These are phyloP conservation scores for Conops quadrifasciatus DNA, from an alignment of 2,888 invertebrate genomes.

Conservation along the genomic window DNA sequence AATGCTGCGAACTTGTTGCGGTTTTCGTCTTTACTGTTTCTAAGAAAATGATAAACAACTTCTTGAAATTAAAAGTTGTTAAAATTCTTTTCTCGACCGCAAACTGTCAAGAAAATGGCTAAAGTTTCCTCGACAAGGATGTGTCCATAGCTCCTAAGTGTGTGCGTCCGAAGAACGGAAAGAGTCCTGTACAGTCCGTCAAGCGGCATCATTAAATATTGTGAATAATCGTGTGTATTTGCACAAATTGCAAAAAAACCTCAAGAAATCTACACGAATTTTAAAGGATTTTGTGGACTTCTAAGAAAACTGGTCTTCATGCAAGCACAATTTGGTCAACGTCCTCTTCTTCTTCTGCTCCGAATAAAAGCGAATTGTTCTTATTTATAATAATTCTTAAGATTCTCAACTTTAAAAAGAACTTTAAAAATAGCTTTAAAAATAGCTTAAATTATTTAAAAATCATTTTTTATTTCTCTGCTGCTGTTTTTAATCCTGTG, in stretches of 20 bases:
- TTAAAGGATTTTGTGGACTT: background rate
- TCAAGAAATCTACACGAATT: background rate
- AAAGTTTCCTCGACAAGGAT: background rate
- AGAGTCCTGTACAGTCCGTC: conserved; percentile 16
- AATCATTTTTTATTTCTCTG: background rate
- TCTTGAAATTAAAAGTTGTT: conserved; percentile 11
- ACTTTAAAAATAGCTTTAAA: background rate
- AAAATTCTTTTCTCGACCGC: conserved; percentile 25
- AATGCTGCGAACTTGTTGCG: background rate
- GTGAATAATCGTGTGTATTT: background rate
- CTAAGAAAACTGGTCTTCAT: no score
- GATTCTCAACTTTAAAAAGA: no score
- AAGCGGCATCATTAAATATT: conserved; percentile 14
- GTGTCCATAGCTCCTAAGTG: background rate
- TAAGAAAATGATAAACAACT: conserved; percentile 20
- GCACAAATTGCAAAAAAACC: no score
- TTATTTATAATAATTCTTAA: no score
- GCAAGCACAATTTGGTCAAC: no score
- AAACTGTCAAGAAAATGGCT: background rate
- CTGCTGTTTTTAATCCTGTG: background rate
- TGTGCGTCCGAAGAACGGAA: background rate
- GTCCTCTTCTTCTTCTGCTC: background rate
- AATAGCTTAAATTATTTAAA: background rate
- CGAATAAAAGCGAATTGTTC: no score
- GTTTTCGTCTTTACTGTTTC: background rate